These are phyloP conservation scores for Lutjanus campechanus DNA, from an alignment of 2,797 vertebrate species.

Conservation along the genomic window DNA sequence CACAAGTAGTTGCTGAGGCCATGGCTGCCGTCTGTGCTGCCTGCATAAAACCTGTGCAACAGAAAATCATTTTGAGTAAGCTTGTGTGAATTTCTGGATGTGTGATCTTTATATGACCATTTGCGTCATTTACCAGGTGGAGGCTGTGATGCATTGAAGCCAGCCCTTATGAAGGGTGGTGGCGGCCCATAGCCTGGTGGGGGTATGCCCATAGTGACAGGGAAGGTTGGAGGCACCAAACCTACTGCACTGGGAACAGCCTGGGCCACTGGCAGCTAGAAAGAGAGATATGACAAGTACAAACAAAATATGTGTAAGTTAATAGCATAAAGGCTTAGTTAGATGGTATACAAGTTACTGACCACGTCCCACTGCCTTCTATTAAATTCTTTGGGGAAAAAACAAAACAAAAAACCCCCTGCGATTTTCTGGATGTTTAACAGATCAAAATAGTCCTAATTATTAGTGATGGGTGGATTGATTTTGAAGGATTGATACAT, in stretches of 20 bases:
- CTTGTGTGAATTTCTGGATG: background rate
- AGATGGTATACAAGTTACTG: background rate
- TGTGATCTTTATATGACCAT: background rate
- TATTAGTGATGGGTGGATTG: background rate
- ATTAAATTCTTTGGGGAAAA: background rate
- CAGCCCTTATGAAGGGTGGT: slow-evolving; percentile 93
- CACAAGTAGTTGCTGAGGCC: slow-evolving; percentile 80
- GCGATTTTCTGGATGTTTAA: background rate
- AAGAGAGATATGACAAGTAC: background rate
- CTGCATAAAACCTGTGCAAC: slow-evolving; percentile 90
- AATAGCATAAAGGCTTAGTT: background rate
- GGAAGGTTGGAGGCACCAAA: slow-evolving; percentile 94
- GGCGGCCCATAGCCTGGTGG: slow-evolving; percentile 95
- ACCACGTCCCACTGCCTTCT: background rate
- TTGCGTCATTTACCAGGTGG: slow-evolving; percentile 90
- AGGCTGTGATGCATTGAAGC: slow-evolving; percentile 96
- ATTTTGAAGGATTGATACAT: no score
- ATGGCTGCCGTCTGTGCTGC: slow-evolving; percentile 89
- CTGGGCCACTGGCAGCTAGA: slow-evolving; percentile 94
- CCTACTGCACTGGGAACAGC: slow-evolving; percentile 92
- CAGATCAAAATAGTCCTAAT: background rate
- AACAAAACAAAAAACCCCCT: no score
- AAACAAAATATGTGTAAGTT: background rate
- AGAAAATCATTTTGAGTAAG: slow-evolving; percentile 10
- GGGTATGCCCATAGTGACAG: slow-evolving; percentile 95